Evolutionary conservation across 2,888 invertebrate genomes (phyloP), one percentile per base, ranked within the genome.

Genomic region (Drosophila leonis): DNA sequence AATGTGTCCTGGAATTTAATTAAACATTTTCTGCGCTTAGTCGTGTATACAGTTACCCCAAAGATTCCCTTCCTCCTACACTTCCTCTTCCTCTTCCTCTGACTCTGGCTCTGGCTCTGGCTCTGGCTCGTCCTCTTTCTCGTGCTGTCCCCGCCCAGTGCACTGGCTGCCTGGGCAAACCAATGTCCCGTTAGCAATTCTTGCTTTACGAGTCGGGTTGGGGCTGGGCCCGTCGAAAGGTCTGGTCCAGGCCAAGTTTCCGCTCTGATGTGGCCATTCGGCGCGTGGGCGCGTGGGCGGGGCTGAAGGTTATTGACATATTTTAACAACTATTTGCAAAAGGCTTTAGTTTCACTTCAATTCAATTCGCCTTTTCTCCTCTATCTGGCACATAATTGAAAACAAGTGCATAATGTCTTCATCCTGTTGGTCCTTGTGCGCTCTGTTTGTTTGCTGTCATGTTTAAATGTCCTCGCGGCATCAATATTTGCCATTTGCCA

Each of bases 1-100:
- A 86, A 90, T 86, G 90, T 86, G 90, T 83, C 89, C 89, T 75
- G 90, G 86, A 90, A 87, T 87, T 87, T 87, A 87, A 87, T 87
- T 90, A 87, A 90, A 90, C 89, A 90, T 90, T 90, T 87, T 88
- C 89, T 78, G 88, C 87, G 85, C 89, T 85, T 88, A 85, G 78
- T 86, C 88, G 86, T 86, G 75, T 82, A 89, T 88, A 78, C 83
- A 75, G 78, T 60, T 81, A 72, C 60, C 81, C 76, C 49, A 13
- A 49, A 20, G 48, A 49, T 49, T 10, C 48, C 18, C 29, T 49
- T 48, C 54, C 65, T 48, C 20, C 24, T 13, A 0, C 20, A 12
- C 33, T 33, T 33, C 37, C 46, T 52, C 27, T 15, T n/a, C 10
- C 24, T 5, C 24, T 7, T 13, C 10, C 15, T n/a, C n/a, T n/a